Base-by-base conservation (phyloP, 53 echinoderm and acorn worm species). In the Arbacia lixula region DNA sequence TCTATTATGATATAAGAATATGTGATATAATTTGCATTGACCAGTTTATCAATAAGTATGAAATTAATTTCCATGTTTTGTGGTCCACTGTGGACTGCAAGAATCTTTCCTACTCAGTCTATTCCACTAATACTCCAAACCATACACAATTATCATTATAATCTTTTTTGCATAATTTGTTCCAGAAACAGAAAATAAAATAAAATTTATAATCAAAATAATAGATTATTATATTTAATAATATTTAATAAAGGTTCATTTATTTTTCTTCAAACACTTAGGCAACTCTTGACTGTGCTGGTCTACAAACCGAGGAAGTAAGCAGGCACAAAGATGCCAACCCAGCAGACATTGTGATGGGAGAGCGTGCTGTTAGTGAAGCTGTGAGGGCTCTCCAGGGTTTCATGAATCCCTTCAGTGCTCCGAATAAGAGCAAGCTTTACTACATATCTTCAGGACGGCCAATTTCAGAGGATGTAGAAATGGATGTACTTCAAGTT, bases 361-460 rank as follows among this genome's bases (percentile, higher is more conserved):
- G 77, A 38, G 78, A 89, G 64, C 51, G 65, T 46, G 85, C 64
- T 53, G 76, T 76, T 12, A 25, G 66, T 28, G 77, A 77, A 25
- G 53, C 85, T 38, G 67, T 86, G 69, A 53, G 36, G 22, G 86
- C 90, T 32, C 50, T 90, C 26, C 39, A 37, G 21, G 58, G 81
- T 34, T 86, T 90, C 72, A 61, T 81, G 22, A 90, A 90, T 36
- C 90, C 90, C 20, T 90, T 90, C 72, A 71, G 46, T 71, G 83
- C 69, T 56, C 76, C 75, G 17, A 60, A 77, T 39, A 56, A 46
- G 60, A 75, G 53, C 30, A 37, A 68, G 41, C 71, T 90, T 17
- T 80, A 63, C 64, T 84, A 84, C 75, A 27, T 85, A 32, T 72
- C 84, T 42, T 65, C 89, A 30, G 85, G 85, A 25, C 36, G 21